These are phyloP conservation scores for Nixonia krombeini DNA, from an alignment of 1,140 invertebrate species.

Conservation along the genomic window DNA sequence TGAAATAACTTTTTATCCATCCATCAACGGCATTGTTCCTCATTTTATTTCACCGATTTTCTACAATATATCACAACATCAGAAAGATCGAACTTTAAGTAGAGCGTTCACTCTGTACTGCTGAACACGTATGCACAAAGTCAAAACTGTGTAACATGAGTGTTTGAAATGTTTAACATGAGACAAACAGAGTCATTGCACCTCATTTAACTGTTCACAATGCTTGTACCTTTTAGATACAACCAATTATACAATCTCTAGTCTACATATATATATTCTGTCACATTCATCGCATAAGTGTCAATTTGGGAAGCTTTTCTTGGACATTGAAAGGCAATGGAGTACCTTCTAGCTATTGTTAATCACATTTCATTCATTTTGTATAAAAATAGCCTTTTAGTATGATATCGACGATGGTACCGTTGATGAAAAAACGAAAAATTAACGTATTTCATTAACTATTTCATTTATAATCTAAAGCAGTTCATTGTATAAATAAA, in stretches of 20 bases:
- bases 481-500: neutral
- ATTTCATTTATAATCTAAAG: neutral
- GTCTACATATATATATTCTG: neutral
- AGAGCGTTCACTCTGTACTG: slow-evolving; percentile 49
- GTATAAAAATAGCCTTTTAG: neutral
- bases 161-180: too few species aligned
- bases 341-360: neutral
- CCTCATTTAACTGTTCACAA: too few species aligned
- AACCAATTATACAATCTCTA: neutral
- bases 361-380: neutral
- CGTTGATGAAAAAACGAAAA: neutral
- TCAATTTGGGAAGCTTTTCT: neutral
- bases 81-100: slow-evolving; percentile 66
- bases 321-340: neutral
- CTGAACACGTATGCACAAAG: neutral
- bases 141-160: too few species aligned
- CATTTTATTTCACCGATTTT: slow-evolving; percentile 51
- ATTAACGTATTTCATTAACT: neutral
- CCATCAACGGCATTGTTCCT: slow-evolving; percentile 5
- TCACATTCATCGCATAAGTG: too few species aligned
- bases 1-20: neutral
- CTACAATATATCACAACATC: slow-evolving; percentile 66
- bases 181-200: too few species aligned
- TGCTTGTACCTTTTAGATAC: too few species aligned
- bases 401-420: neutral